Evolutionary conservation across 2,888 invertebrate species (phyloP), one percentile per base, ranked within the genome.

Genomic region (Philereme vetulata): DNA sequence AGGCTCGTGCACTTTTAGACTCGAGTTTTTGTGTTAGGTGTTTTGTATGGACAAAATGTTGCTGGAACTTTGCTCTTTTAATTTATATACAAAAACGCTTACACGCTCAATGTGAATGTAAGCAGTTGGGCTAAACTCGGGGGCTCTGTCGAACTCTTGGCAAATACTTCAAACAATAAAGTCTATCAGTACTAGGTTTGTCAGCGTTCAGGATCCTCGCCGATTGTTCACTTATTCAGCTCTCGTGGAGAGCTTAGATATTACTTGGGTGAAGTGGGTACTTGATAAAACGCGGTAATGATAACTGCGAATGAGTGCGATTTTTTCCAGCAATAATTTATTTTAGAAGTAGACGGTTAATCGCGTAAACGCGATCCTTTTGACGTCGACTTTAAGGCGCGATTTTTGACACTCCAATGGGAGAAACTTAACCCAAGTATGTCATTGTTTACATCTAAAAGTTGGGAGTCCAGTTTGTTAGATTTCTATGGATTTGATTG

Each of bases 191-290:
- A 21, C 21, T 21, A 2, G 21, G 21, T 21, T 21, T 35, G 36
- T 45, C 21, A 46, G 47, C 49, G 43, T 47, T 57, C 54, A 48
- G 44, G 57, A 58, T 58, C 54, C 50, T 48, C 43, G 44, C 44
- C 50, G 35, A 38, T 61, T 38, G 9, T 45, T 57, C 46, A 54
- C 47, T 57, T 57, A 57, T 62, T 62, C 57, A 58, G 57, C 51
- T 62, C 51, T 60, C 47, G 38, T 43, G 40, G 21, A 53, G 56
- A 50, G 50, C 50, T 52, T 56, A 35, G 4, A 10, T 40, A 46
- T 48, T 44, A 46, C 46, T 60, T 47, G 48, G 48, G 11, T 35
- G 33, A 38, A 45, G 8, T 47, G 21, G 21, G 21, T 21, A 33
- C 32, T 40, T 45, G 5, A 21, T 34, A 45, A 56, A 50, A 35